Evolutionary conservation across 53 echinoderm and acorn worm genomes (phyloP).

Genomic region (Astropecten irregularis): DNA sequence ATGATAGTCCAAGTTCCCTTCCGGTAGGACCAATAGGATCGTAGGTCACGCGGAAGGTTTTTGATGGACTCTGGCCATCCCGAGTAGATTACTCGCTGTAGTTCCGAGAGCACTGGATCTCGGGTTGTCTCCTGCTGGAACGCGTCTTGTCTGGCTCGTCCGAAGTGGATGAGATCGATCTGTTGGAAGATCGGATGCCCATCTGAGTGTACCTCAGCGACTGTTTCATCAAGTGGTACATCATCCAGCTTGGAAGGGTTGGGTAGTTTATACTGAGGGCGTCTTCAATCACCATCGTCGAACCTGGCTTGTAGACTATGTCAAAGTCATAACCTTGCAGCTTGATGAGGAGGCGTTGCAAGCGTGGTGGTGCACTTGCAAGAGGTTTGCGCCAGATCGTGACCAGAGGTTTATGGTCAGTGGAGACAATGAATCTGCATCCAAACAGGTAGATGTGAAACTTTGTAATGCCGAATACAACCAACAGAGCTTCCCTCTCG

Average conservation of each 20-base stretch:
- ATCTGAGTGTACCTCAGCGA: not conserved
- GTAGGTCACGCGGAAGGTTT: conserved; percentile 50
- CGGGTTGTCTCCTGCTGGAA: conserved; percentile 28
- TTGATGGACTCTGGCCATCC: conserved; percentile 63
- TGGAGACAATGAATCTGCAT: conserved; percentile 36
- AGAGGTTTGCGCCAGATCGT: conserved; percentile 55
- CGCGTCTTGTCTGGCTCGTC: conserved; percentile 18
- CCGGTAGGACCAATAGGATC: conserved; percentile 64
- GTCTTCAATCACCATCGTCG: conserved; percentile 42
- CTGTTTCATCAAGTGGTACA: conserved; percentile 28
- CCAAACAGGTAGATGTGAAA: conserved; percentile 75
- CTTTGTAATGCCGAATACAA: conserved; percentile 48
- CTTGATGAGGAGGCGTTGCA: not conserved
- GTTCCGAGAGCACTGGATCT: conserved; percentile 45
- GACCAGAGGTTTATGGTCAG: conserved; percentile 63
- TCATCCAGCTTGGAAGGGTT: conserved; percentile 40
- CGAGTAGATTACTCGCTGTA: conserved; percentile 4
- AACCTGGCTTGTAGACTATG: not conserved
- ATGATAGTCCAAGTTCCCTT: conserved; percentile 56
- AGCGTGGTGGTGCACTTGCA: conserved; percentile 64
- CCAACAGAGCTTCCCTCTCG: not conserved
- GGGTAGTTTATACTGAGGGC: conserved; percentile 52
- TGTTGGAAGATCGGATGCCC: not conserved
- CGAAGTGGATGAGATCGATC: conserved; percentile 44
- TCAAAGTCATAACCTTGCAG: not conserved